Conservation (phyloP, 2,113 vertebrate species). For the Microtus ochrogaster region DNA sequence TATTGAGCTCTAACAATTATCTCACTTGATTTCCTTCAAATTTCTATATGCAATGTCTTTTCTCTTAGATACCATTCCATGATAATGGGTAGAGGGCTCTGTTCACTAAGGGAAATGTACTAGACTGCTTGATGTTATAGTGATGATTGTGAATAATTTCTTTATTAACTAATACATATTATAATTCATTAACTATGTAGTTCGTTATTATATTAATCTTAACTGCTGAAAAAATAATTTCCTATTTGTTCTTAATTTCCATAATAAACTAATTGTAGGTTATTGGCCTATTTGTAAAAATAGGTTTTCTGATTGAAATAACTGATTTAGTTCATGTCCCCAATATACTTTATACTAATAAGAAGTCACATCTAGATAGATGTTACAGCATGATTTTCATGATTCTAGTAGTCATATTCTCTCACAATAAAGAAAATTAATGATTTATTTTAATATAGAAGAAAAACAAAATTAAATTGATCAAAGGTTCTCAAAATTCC, state of each 20-base stretch:
- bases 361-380: not conserved
- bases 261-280: not conserved
- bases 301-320: not conserved
- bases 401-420: not conserved
- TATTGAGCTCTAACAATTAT: not conserved
- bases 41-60: not conserved
- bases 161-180: not conserved
- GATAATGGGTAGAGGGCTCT: not conserved
- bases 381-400: not conserved
- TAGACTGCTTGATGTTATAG: not conserved
- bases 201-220: not conserved
- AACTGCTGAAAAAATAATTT: not conserved
- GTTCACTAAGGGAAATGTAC: not conserved
- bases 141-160: not conserved
- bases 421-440: not conserved
- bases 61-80: not conserved
- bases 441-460: not conserved
- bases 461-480: not conserved
- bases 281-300: not conserved
- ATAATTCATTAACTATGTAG: not conserved
- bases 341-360: slow-evolving; percentile 4
- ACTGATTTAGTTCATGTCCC: not conserved
- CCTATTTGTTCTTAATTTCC: not conserved
- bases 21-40: not conserved
- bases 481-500: not conserved